Percentiles rank a stretch among this genome's conserved stretches.
Evolutionary conservation across 1,140 invertebrate species (phyloP).

Genomic region (Macrocentrus cingulum): DNA sequence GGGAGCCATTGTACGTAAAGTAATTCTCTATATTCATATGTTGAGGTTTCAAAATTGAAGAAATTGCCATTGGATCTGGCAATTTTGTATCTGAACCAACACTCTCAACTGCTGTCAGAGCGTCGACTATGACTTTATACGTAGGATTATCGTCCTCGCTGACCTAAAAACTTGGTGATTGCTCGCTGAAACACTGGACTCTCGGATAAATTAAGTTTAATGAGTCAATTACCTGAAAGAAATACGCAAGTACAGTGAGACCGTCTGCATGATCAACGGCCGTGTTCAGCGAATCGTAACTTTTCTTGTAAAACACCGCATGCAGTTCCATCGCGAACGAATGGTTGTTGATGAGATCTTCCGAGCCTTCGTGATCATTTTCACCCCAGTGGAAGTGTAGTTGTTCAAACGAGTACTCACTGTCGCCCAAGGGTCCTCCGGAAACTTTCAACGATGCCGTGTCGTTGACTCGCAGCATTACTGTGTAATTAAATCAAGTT

Average conservation of each 20-base stretch:
- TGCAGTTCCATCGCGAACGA: constrained; percentile 77
- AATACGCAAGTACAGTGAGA: constrained; percentile 82
- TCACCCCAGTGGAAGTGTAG: constrained; percentile 83
- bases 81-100: constrained; percentile 56
- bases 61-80: constrained; percentile 58
- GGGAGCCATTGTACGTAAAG: constrained; percentile 82
- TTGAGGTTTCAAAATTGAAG: constrained; percentile 61
- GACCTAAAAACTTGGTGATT: no score
- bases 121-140: constrained; percentile 63
- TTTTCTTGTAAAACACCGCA: constrained; percentile 80
- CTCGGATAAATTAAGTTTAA: no score
- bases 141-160: constrained; percentile 43
- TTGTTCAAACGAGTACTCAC: constrained; percentile 75
- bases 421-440: constrained; percentile 70
- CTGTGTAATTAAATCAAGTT: no score
- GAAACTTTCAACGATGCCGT: constrained; percentile 59
- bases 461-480: constrained; percentile 62
- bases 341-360: constrained; percentile 81
- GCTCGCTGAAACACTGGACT: no score
- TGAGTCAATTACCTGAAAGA: constrained; percentile 74
- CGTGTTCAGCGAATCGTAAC: constrained; percentile 65
- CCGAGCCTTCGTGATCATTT: constrained; percentile 79
- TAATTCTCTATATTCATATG: constrained; percentile 58
- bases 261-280: constrained; percentile 72
- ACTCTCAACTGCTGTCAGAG: constrained; percentile 59